These are phyloP conservation scores for Drosophila kambysellisi DNA, from an alignment of 2,888 invertebrate genomes.

Conservation along the genomic window DNA sequence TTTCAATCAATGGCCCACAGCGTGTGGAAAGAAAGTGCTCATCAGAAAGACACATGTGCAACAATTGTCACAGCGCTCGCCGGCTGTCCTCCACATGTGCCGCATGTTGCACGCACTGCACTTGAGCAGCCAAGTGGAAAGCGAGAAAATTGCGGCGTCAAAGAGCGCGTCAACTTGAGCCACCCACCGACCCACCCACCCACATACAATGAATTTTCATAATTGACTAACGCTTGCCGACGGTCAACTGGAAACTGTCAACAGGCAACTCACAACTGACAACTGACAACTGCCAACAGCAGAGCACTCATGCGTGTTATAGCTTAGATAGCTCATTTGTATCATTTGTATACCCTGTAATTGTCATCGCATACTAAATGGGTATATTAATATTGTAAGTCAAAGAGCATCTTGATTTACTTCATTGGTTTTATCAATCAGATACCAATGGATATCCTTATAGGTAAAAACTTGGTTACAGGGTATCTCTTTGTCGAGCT, in stretches of 20 bases:
- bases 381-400: background rate
- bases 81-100: conserved; percentile 31
- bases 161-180: conserved; percentile 45
- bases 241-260: conserved; percentile 44
- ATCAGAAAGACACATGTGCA: conserved; percentile 13
- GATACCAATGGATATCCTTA: too few species aligned
- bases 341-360: conserved; percentile 26
- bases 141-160: conserved; percentile 43
- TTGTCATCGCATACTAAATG: background rate
- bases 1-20: conserved; percentile 67
- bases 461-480: background rate
- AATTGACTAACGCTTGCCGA: conserved; percentile 49
- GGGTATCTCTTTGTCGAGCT: background rate
- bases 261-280: conserved; percentile 32
- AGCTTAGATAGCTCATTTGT: conserved; percentile 38
- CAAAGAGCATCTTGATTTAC: background rate
- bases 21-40: conserved; percentile 70
- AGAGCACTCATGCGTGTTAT: conserved; percentile 50
- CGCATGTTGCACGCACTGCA: conserved; percentile 49
- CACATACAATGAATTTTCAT: conserved; percentile 28
- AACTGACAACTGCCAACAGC: conserved; percentile 31
- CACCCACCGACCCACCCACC: conserved; percentile 36
- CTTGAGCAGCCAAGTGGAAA: conserved; percentile 39
- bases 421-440: background rate
- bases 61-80: conserved; percentile 49